These are phyloP conservation scores for Loris lydekkerianus DNA, from an alignment of 2,797 vertebrate genomes.

Conservation along the genomic window DNA sequence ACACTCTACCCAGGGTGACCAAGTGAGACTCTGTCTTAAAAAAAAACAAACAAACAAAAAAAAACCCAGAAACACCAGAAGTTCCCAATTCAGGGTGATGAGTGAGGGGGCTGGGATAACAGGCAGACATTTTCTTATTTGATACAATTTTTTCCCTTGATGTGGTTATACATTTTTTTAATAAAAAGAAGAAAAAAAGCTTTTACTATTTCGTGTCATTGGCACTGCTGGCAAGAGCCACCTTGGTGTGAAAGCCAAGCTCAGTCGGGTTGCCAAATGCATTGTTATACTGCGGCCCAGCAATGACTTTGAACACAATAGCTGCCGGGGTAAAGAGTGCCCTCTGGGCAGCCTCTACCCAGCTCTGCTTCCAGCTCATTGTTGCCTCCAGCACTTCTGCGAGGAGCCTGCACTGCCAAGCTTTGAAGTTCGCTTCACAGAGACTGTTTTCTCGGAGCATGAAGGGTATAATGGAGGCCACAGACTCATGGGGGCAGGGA, in stretches of 20 bases:
- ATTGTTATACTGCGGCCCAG: slow-evolving; percentile 81
- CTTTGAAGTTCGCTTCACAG: slow-evolving; percentile 86
- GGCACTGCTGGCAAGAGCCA: slow-evolving; percentile 64
- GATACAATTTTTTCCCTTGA: slow-evolving; percentile 18
- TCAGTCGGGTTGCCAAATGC: slow-evolving; percentile 74
- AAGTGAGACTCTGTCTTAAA: not conserved
- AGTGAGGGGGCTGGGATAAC: not conserved
- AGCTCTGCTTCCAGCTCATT: slow-evolving; percentile 76
- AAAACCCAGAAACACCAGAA: not conserved
- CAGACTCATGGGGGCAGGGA: not conserved
- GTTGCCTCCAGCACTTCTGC: slow-evolving; percentile 74
- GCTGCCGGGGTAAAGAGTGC: slow-evolving; percentile 83
- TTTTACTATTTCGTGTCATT: not conserved
- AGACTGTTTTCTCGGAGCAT: slow-evolving; percentile 46
- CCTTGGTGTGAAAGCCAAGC: slow-evolving; percentile 73
- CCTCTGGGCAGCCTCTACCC: slow-evolving; percentile 49
- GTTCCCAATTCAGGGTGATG: not conserved
- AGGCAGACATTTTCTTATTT: not conserved
- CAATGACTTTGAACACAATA: slow-evolving; percentile 51
- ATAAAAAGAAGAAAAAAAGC: not conserved
- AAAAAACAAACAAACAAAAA: not conserved
- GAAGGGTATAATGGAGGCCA: not conserved
- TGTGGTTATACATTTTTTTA: slow-evolving; percentile 21
- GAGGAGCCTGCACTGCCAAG: not conserved
- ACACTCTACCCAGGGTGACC: too few relatives aligned